Evolutionary conservation across 1,140 invertebrate species (phyloP), one percentile per base, ranked within the genome.

Genomic region (Zaprionus nigranus): DNA sequence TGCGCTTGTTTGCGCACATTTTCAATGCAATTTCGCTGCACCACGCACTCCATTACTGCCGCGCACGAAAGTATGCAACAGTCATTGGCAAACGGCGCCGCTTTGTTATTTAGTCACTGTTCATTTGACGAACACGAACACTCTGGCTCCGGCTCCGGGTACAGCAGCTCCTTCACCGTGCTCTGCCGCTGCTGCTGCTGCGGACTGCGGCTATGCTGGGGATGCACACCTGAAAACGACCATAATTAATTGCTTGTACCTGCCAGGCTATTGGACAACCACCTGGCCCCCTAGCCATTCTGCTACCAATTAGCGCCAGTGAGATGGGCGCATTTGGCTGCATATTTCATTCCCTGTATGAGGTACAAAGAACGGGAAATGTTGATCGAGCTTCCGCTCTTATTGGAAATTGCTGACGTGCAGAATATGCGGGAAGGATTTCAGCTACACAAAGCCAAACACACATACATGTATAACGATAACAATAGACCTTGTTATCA

Each of bases 161-260:
- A 22, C 66, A 57, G n/a, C 54, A 22, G 26, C 46, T 65, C 24
- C 63, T n/a, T 5, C 40, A 13, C 30, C 56, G 30, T n/a, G 11
- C 28, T 15, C 56, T 56, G 28, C 46, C 12, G 22, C 34, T 24
- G 24, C 56, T 7, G 60, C 28, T 54, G 61, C 11, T 26, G 51
- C 54, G 61, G 49, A 36, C 62, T 68, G 61, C 40, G 62, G 58
- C 43, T 56, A 49, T 74, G 68, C 59, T 60, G 78, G 54, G 54
- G 61, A 54, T 63, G 70, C 61, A 59, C 85, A 90, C 72, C 85
- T 85, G 85, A 73, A 90, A 88, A 90, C 90, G 85, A 90, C 86
- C 85, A 90, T 90, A 90, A 90, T 90, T 90, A 90, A 90, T 90
- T 90, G 86, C 85, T 51, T 90, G 85, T 90, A 79, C 85, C 81